These are phyloP conservation scores for Isoperla grammatica DNA, from an alignment of 2,888 invertebrate species.

Conservation along the genomic window DNA sequence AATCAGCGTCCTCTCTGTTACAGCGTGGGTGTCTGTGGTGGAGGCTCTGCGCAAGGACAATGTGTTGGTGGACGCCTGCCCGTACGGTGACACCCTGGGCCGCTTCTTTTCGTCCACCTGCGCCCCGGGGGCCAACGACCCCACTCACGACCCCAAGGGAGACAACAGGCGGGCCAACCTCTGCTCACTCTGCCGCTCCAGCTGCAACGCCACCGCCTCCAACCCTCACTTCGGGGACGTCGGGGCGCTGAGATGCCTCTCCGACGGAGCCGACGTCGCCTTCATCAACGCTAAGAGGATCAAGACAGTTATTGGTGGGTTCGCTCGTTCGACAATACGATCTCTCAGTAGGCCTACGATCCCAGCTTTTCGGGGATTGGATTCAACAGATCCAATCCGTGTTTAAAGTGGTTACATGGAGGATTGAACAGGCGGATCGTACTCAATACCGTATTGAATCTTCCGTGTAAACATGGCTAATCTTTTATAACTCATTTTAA, in stretches of 20 bases:
- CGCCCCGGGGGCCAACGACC: conserved; percentile 54
- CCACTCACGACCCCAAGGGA: conserved; percentile 43
- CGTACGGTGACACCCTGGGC: conserved; percentile 52
- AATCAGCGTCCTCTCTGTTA: too few species aligned
- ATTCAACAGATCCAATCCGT: too few species aligned
- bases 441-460: too few species aligned
- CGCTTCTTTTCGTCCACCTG: conserved; percentile 55
- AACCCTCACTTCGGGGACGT: conserved; percentile 55
- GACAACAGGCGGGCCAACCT: conserved; percentile 23
- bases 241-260: conserved; percentile 56
- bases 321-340: too few species aligned
- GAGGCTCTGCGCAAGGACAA: conserved; percentile 49
- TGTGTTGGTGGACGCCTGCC: conserved; percentile 48
- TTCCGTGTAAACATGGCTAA: too few species aligned
- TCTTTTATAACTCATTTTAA: not conserved
- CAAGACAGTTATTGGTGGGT: not conserved
- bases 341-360: too few species aligned
- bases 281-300: conserved; percentile 52
- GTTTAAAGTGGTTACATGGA: too few species aligned
- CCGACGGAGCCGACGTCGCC: conserved; percentile 51
- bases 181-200: conserved; percentile 38
- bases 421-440: too few species aligned
- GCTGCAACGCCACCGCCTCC: conserved; percentile 49
- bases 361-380: too few species aligned
- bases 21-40: conserved; percentile 58